These are phyloP conservation scores for Agrilus planipennis DNA, from an alignment of 1,140 invertebrate species.

Conservation along the genomic window DNA sequence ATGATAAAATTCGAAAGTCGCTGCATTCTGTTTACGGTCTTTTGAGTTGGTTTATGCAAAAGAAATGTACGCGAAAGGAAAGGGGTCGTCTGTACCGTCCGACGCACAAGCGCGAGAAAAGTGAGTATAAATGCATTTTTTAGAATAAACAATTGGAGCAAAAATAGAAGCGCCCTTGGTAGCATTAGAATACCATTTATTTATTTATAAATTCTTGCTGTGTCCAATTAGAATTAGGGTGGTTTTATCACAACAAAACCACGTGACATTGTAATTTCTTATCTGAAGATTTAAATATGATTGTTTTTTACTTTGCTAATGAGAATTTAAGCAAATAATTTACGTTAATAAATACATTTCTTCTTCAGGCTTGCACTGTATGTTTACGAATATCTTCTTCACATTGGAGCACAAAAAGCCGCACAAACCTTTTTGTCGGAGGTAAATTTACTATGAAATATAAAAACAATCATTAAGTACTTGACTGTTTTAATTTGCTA, in stretches of 20 bases:
- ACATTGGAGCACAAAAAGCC: slow-evolving; percentile 96
- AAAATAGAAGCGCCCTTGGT: not conserved
- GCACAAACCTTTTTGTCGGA: slow-evolving; percentile 97
- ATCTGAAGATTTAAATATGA: not conserved
- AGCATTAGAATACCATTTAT: not conserved
- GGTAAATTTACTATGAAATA: slow-evolving; percentile 45
- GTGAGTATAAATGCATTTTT: slow-evolving; percentile 43
- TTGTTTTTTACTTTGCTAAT: not conserved
- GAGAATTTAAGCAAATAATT: not conserved
- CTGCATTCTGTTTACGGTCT: slow-evolving; percentile 17
- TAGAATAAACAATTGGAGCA: not conserved
- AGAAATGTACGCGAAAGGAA: slow-evolving; percentile 85
- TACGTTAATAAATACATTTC: slow-evolving; percentile 20
- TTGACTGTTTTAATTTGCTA: not conserved
- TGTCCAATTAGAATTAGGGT: no score
- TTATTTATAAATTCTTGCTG: not conserved
- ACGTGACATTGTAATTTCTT: slow-evolving; percentile 3
- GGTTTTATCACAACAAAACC: slow-evolving; percentile 7
- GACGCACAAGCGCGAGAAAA: slow-evolving; percentile 92
- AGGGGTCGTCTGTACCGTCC: slow-evolving; percentile 81
- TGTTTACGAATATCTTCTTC: slow-evolving; percentile 97
- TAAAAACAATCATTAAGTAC: not conserved
- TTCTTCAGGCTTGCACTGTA: slow-evolving; percentile 86
- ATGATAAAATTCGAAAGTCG: slow-evolving; percentile 20
- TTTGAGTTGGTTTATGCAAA: slow-evolving; percentile 17